Percentiles rank a stretch among this genome's conserved stretches.
These are phyloP conservation scores for Lytechinus pictus DNA, from an alignment of 35 echinoderm and acorn worm species.

Conservation along the genomic window DNA sequence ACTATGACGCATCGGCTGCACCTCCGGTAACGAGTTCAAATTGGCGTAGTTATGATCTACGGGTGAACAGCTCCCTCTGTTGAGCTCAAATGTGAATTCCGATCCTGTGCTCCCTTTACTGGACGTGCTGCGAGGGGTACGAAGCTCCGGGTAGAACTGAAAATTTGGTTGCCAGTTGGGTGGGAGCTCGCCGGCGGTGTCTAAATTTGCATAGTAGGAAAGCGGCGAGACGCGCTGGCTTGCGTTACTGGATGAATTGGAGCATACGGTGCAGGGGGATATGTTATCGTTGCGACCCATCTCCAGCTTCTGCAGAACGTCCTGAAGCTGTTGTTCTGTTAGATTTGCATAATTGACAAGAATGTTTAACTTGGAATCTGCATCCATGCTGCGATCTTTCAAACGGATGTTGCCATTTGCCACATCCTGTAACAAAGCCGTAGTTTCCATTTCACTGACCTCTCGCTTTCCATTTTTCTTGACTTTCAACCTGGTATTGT, in stretches of 20 bases:
- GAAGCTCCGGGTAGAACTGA: conserved; percentile 57
- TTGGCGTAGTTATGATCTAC: conserved; percentile 84
- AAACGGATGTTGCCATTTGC: conserved; percentile 49
- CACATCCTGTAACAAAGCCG: conserved; percentile 49
- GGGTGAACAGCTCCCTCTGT: conserved; percentile 56
- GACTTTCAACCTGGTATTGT: background rate
- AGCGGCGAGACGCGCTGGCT: conserved; percentile 54
- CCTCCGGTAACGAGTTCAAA: conserved; percentile 62
- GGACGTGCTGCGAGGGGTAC: conserved; percentile 52
- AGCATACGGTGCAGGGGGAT: conserved; percentile 39
- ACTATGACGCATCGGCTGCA: conserved; percentile 11
- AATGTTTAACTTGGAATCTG: conserved; percentile 27
- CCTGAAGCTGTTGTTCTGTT: conserved; percentile 11
- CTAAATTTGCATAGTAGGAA: conserved; percentile 89
- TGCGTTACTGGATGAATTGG: conserved; percentile 30
- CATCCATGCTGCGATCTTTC: background rate
- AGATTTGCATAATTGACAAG: conserved; percentile 44
- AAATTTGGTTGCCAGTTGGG: conserved; percentile 62
- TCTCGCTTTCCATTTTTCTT: conserved; percentile 28
- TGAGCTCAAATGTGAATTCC: conserved; percentile 84
- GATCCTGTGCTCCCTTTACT: conserved; percentile 67
- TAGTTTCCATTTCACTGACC: conserved; percentile 28
- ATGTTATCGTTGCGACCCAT: background rate
- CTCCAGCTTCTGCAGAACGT: background rate
- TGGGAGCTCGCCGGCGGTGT: conserved; percentile 84